A percentile compares a stretch with the other conserved stretches of the same genome.
phyloP scores from a whole-genome alignment of 2,113 vertebrate genomes.

The Hypanus sabinus region DNA sequence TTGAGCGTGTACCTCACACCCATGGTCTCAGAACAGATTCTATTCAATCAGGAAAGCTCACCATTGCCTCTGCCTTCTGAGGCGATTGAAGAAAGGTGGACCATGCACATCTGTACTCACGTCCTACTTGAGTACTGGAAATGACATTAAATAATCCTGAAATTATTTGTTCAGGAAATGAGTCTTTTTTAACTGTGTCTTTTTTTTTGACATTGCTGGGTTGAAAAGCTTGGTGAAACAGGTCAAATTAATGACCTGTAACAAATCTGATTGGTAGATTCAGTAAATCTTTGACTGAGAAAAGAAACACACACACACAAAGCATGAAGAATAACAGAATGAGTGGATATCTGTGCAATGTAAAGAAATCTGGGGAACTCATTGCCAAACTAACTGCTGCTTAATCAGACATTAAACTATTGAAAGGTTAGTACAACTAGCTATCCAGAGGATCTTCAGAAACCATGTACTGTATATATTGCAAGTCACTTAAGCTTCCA shows the following conservation, averaged over 20 bases:
- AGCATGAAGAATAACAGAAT: neutral
- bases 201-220: neutral
- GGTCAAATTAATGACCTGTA: neutral
- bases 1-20: too few species aligned
- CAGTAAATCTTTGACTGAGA: neutral
- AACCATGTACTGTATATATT: neutral
- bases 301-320: neutral
- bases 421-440: neutral
- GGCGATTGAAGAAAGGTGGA: too few species aligned
- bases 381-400: neutral
- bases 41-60: too few species aligned
- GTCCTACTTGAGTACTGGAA: too few species aligned
- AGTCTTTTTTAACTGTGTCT: neutral
- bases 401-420: neutral
- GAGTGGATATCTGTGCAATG: neutral
- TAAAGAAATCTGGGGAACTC: neutral
- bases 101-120: too few species aligned
- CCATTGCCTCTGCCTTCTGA: too few species aligned
- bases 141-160: neutral
- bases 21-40: too few species aligned
- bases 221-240: neutral
- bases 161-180: neutral
- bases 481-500: neutral
- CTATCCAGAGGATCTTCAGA: neutral
- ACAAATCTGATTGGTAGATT: neutral